These are phyloP conservation scores for Drosophila obscura DNA, from an alignment of 1,140 invertebrate genomes.

Conservation along the genomic window DNA sequence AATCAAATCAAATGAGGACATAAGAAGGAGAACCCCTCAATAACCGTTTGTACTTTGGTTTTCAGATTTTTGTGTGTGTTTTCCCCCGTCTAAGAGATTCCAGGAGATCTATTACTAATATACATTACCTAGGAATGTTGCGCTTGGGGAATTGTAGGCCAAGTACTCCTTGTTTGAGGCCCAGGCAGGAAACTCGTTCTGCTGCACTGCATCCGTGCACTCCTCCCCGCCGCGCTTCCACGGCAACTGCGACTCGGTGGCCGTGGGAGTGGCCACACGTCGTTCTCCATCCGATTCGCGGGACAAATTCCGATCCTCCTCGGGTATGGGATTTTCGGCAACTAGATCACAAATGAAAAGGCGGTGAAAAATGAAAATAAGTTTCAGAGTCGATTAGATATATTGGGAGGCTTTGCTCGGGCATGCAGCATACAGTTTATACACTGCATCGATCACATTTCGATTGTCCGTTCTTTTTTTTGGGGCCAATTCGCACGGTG, in stretches of 20 bases:
- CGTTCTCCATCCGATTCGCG: slow-evolving; percentile 81
- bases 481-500: slow-evolving; percentile 14
- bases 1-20: slow-evolving; percentile 40
- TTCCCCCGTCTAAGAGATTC: background rate
- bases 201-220: slow-evolving; percentile 88
- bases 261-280: slow-evolving; percentile 92
- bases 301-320: slow-evolving; percentile 78
- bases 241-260: slow-evolving; percentile 93
- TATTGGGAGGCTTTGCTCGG: slow-evolving; percentile 16
- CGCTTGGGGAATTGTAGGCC: slow-evolving; percentile 95
- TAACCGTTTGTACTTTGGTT: slow-evolving; percentile 7
- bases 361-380: background rate
- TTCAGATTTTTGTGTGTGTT: slow-evolving; percentile 40
- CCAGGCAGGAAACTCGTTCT: slow-evolving; percentile 95
- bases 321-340: slow-evolving; percentile 78
- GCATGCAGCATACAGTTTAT: slow-evolving; percentile 35
- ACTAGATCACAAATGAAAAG: slow-evolving; percentile 52
- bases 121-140: slow-evolving; percentile 92
- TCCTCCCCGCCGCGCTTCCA: slow-evolving; percentile 93
- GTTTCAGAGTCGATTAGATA: background rate
- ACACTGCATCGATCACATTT: slow-evolving; percentile 16
- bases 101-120: background rate
- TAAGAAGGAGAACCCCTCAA: slow-evolving; percentile 15
- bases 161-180: slow-evolving; percentile 96
- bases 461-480: slow-evolving; percentile 9